These are phyloP conservation scores for Triplophysa bombifrons DNA, from an alignment of 2,797 vertebrate genomes.

Conservation along the genomic window DNA sequence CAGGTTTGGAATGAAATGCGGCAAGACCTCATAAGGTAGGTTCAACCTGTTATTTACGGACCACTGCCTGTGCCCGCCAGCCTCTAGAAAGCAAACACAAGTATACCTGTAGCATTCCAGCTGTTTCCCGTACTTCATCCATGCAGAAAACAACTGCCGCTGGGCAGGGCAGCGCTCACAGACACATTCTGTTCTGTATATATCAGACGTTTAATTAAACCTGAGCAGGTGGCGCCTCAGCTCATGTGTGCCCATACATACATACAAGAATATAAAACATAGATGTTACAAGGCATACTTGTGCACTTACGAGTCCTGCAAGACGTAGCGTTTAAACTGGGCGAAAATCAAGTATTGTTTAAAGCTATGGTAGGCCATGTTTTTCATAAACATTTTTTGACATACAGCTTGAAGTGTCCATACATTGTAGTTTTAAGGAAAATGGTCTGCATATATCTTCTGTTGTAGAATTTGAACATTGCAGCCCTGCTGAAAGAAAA, in stretches of 20 bases:
- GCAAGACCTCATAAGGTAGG: too few relatives aligned
- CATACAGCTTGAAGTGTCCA: not conserved
- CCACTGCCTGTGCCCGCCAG: not conserved
- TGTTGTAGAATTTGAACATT: too few relatives aligned
- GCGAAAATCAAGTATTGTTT: too few relatives aligned
- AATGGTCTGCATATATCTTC: too few relatives aligned
- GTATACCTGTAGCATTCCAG: conserved; percentile 30
- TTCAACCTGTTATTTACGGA: not conserved
- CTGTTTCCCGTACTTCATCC: conserved; percentile 1
- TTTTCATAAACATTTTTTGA: too few relatives aligned
- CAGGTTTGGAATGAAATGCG: too few relatives aligned
- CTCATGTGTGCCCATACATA: not conserved
- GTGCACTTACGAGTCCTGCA: not conserved
- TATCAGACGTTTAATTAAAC: conserved; percentile 44
- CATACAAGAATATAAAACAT: not conserved
- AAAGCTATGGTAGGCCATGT: not conserved
- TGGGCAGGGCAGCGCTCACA: not conserved
- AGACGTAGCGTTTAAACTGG: not conserved
- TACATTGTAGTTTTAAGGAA: too few relatives aligned
- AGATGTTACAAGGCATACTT: not conserved
- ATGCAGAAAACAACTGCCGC: conserved; percentile 19
- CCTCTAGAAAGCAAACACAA: not conserved
- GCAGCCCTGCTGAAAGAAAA: too few relatives aligned
- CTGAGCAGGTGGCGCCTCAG: conserved; percentile 19
- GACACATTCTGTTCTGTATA: conserved; percentile 23